Evolutionary conservation across 2,113 vertebrate species (phyloP).

Genomic region (Pterocles orientalis): DNA sequence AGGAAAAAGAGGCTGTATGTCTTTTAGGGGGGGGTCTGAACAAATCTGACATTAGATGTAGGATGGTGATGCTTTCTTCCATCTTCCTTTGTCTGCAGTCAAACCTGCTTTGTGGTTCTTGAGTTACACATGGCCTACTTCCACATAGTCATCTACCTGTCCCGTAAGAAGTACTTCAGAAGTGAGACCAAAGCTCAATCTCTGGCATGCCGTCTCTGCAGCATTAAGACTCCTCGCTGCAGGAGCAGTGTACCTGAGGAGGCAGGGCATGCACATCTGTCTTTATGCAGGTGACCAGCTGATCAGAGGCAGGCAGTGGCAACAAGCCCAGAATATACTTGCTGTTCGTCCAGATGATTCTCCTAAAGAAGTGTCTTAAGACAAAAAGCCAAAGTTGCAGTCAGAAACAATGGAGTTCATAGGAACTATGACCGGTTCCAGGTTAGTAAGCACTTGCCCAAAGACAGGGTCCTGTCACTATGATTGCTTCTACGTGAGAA

Average conservation of each 20-base stretch:
- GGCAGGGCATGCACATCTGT: constrained; percentile 6
- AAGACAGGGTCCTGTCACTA: constrained; percentile 9
- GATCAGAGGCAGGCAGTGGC: background rate
- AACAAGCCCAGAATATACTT: background rate
- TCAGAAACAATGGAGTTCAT: background rate
- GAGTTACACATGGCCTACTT: background rate
- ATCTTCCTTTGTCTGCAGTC: background rate
- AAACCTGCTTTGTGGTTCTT: background rate
- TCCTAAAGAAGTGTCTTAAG: background rate
- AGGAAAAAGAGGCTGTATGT: background rate
- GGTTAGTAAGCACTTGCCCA: background rate
- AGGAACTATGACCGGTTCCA: background rate
- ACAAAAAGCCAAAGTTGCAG: background rate
- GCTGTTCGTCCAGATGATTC: constrained; percentile 12
- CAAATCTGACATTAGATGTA: background rate
- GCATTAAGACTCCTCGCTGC: background rate
- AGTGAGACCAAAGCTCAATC: background rate
- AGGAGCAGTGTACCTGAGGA: background rate
- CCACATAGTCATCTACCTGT: background rate
- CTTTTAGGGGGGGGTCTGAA: background rate
- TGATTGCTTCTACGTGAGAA: constrained; percentile 24
- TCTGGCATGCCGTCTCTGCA: background rate
- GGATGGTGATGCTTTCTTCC: background rate
- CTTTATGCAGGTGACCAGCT: background rate
- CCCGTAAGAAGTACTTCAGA: background rate